phyloP scores from a whole-genome alignment of 1,140 invertebrate genomes.

The Danaus plexippus region DNA sequence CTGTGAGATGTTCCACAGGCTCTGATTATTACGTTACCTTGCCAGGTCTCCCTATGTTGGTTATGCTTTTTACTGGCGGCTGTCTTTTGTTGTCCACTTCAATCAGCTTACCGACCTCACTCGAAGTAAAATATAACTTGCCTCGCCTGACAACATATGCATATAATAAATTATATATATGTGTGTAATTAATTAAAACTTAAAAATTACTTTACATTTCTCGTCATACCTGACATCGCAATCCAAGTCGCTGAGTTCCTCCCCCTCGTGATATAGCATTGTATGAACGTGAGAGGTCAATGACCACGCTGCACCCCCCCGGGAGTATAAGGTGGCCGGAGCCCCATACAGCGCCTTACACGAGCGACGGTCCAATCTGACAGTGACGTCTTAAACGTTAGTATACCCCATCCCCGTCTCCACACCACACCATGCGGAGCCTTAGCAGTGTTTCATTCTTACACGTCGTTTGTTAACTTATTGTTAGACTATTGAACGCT shows the following conservation, averaged over 20 bases:
- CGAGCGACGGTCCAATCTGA: conserved; percentile 75
- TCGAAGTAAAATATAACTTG: conserved; percentile 53
- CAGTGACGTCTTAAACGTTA: conserved; percentile 15
- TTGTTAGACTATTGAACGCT: no score
- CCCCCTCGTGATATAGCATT: conserved; percentile 23
- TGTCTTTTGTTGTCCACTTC: conserved; percentile 29
- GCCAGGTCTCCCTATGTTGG: conserved; percentile 76
- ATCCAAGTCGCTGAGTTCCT: conserved; percentile 64
- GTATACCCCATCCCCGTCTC: no score
- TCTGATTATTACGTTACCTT: conserved; percentile 23
- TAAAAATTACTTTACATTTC: neutral
- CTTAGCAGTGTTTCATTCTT: no score
- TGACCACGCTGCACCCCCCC: conserved; percentile 69
- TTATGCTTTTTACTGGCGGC: conserved; percentile 38
- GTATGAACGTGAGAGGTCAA: conserved; percentile 40
- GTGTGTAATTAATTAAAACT: neutral
- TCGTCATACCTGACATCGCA: conserved; percentile 41
- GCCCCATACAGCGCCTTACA: conserved; percentile 78
- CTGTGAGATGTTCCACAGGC: no score
- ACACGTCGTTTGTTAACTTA: no score
- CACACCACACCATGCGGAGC: no score
- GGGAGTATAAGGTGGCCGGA: conserved; percentile 67
- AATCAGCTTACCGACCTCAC: conserved; percentile 44
- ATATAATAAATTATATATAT: neutral
- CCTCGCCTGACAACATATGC: conserved; percentile 25